Conservation (phyloP, 2,113 vertebrate genomes). For the Pavo muticus region DNA sequence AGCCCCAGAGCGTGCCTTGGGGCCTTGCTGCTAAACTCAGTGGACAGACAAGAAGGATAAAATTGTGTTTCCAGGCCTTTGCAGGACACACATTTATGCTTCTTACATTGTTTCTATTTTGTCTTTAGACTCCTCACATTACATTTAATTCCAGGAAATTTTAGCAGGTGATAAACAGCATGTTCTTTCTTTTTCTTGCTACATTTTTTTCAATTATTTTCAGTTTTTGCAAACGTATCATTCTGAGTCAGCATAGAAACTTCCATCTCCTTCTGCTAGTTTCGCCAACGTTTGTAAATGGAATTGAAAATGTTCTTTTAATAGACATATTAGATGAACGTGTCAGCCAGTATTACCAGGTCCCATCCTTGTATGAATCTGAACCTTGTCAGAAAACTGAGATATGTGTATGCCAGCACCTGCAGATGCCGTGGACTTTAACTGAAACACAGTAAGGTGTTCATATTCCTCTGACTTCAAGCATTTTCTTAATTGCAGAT, state of each 20-base stretch:
- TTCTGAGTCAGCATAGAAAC: neutral
- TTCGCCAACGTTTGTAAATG: neutral
- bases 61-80: neutral
- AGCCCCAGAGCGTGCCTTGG: neutral
- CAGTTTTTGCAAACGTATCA: neutral
- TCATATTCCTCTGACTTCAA: neutral
- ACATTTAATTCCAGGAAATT: neutral
- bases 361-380: neutral
- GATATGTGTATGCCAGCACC: neutral
- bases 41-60: neutral
- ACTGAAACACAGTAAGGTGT: neutral
- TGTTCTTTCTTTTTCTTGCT: neutral
- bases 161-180: neutral
- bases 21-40: neutral
- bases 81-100: neutral
- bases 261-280: neutral
- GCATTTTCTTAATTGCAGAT: neutral
- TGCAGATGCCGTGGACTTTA: neutral
- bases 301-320: neutral
- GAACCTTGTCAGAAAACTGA: neutral
- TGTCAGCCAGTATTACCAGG: neutral
- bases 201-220: neutral
- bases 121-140: neutral
- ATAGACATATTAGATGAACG: neutral
- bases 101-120: neutral